Conservation (phyloP, 1,140 invertebrate species). For the Epicauta chinensis region DNA sequence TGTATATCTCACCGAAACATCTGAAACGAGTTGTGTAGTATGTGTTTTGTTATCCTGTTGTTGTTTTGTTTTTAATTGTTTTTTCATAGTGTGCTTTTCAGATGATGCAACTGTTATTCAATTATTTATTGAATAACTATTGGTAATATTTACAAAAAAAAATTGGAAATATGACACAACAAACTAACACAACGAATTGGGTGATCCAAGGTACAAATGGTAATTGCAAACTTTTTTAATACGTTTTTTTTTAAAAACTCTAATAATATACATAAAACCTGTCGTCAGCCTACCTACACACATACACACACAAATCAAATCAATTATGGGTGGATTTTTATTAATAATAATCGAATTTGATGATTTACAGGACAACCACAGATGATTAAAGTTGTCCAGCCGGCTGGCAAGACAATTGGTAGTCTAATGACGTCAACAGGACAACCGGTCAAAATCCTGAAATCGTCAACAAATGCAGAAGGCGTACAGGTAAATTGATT, state of each 20-base stretch:
- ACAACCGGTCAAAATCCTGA: constrained; percentile 48
- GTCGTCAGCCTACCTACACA: too few species aligned
- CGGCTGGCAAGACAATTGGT: constrained; percentile 45
- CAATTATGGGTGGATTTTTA: too few species aligned
- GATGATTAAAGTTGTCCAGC: constrained; percentile 58
- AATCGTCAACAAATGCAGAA: constrained; percentile 35
- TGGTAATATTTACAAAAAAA: too few species aligned
- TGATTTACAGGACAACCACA: constrained; percentile 53
- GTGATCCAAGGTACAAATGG: constrained; percentile 56
- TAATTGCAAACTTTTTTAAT: constrained; percentile 5
- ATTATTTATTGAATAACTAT: too few species aligned
- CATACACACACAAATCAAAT: too few species aligned
- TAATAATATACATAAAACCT: too few species aligned
- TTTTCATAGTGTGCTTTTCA: too few species aligned
- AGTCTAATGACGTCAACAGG: constrained; percentile 45
- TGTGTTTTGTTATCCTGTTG: not conserved
- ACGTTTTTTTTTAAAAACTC: not conserved
- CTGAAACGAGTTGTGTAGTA: not conserved
- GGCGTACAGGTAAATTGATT: constrained; percentile 2
- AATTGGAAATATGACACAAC: constrained; percentile 48
- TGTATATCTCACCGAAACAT: constrained; percentile 18
- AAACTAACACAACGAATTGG: constrained; percentile 57
- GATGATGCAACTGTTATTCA: too few species aligned
- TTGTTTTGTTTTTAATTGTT: constrained; percentile 8
- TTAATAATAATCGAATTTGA: not conserved